These are phyloP conservation scores for Siniperca scherzeri DNA, from an alignment of 2,797 vertebrate species.

Conservation along the genomic window DNA sequence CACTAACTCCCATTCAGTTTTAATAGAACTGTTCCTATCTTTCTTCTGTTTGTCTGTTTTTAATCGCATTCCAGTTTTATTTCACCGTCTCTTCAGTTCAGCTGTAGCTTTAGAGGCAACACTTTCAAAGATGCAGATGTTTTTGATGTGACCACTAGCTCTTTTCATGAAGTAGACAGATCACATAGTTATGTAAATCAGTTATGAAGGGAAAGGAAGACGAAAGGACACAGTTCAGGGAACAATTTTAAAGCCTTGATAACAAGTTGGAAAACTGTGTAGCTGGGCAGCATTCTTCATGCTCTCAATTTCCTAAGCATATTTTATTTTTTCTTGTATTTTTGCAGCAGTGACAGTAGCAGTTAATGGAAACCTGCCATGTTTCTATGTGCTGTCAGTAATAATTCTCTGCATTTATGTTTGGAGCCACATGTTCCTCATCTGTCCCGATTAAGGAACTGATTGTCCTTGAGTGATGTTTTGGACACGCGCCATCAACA, in stretches of 20 bases:
- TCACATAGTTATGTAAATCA: conserved; percentile 26
- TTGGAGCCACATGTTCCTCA: not conserved
- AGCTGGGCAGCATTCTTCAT: not conserved
- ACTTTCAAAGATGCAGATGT: not conserved
- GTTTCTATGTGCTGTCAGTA: not conserved
- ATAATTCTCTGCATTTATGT: not conserved
- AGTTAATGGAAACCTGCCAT: not conserved
- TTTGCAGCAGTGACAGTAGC: not conserved
- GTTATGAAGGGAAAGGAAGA: conserved; percentile 19
- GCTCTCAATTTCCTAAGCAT: not conserved
- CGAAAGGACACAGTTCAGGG: conserved; percentile 22
- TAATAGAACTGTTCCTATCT: not conserved
- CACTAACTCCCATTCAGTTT: not conserved
- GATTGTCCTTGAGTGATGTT: conserved; percentile 44
- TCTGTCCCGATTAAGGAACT: conserved; percentile 35
- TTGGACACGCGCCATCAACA: conserved; percentile 7
- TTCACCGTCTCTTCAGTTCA: not conserved
- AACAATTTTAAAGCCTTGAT: conserved; percentile 11
- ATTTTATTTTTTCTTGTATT: not conserved
- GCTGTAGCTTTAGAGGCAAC: not conserved
- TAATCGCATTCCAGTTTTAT: not conserved
- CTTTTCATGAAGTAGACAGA: not conserved
- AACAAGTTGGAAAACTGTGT: not conserved
- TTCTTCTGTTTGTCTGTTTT: not conserved
- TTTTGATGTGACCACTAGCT: not conserved